phyloP scores from a whole-genome alignment of 2,113 vertebrate species.

The Xenopus tropicalis region DNA sequence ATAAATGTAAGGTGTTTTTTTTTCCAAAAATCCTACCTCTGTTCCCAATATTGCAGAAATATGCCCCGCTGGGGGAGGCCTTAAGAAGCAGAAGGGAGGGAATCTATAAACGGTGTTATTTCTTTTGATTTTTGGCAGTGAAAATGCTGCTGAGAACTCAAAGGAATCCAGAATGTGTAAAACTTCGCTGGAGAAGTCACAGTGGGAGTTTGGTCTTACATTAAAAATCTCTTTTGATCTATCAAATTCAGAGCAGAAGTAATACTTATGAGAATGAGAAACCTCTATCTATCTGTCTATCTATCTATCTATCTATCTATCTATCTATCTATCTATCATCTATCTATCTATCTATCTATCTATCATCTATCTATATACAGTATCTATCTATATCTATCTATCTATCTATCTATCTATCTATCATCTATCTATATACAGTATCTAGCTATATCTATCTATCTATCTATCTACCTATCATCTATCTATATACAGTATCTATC shows the following conservation, averaged over 20 bases:
- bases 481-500: too few species aligned
- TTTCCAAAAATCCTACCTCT: neutral
- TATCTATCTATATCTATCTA: too few species aligned
- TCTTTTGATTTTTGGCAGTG: slow-evolving; percentile 20
- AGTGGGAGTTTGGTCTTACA: neutral
- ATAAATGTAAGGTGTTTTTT: neutral
- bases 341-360: too few species aligned
- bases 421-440: too few species aligned
- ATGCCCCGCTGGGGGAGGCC: slow-evolving; percentile 15
- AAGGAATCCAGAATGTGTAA: slow-evolving; percentile 18
- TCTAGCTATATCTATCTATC: too few species aligned
- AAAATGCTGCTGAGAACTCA: slow-evolving; percentile 14
- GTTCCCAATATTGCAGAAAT: slow-evolving; percentile 14
- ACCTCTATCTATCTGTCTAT: too few species aligned
- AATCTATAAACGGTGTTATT: slow-evolving; percentile 23
- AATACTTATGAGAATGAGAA: neutral
- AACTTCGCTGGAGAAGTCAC: slow-evolving; percentile 31
- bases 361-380: too few species aligned
- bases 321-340: too few species aligned
- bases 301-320: too few species aligned
- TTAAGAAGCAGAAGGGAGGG: neutral
- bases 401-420: too few species aligned
- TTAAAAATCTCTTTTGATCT: neutral
- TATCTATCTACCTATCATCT: too few species aligned
- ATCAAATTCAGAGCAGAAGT: neutral